Conservation (phyloP, 2,888 invertebrate genomes). For the Limulus polyphemus region DNA sequence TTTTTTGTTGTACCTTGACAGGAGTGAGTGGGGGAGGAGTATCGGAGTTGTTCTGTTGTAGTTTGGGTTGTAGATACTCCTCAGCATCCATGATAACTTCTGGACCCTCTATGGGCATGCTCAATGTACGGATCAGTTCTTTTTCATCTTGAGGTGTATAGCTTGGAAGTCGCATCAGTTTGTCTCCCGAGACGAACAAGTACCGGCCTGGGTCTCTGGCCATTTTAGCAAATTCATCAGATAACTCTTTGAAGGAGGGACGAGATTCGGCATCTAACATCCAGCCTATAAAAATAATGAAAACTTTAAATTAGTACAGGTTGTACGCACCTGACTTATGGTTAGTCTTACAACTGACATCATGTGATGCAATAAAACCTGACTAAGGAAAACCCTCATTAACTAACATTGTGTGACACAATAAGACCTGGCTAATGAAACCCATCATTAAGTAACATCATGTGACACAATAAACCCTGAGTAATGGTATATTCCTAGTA, state of each 20-base stretch:
- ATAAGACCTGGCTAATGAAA: no score
- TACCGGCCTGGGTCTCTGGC: constrained; percentile 91
- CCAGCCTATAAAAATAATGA: constrained; percentile 48
- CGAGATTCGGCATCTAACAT: constrained; percentile 89
- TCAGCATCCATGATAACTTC: constrained; percentile 73
- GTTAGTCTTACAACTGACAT: no score
- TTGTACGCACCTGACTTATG: no score
- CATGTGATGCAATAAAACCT: no score
- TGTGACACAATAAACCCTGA: no score
- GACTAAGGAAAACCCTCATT: no score
- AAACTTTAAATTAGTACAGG: no score
- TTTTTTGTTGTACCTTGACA: constrained; percentile 34
- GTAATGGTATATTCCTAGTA: no score
- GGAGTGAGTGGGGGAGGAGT: constrained; percentile 45
- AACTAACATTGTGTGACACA: no score
- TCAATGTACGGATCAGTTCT: constrained; percentile 60
- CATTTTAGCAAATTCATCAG: constrained; percentile 89
- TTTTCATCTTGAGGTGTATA: constrained; percentile 63
- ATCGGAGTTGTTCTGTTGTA: constrained; percentile 29
- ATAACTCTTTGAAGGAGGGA: constrained; percentile 83
- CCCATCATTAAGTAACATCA: no score
- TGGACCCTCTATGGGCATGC: constrained; percentile 57
- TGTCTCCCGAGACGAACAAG: constrained; percentile 81
- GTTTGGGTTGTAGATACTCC: constrained; percentile 77
- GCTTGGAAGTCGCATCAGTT: constrained; percentile 71